Conservation (phyloP, 2,113 vertebrate species). For the Pelecanoides urinatrix region DNA sequence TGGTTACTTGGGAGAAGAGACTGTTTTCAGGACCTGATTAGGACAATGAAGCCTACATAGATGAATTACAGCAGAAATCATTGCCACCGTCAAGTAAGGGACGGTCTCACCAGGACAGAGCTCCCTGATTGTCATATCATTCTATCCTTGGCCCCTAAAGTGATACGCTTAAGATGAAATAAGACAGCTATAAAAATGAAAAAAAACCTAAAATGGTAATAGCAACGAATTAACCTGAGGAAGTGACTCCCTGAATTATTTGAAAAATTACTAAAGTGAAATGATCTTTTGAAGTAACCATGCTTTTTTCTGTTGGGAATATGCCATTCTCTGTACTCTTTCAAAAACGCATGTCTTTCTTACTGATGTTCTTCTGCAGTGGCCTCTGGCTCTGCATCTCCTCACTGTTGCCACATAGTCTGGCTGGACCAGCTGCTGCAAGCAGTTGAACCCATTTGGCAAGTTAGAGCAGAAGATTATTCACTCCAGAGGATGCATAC, state of each 20-base stretch:
- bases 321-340: not conserved
- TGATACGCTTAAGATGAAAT: not conserved
- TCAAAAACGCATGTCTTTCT: not conserved
- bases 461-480: not conserved
- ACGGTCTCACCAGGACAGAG: not conserved
- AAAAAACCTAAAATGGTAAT: not conserved
- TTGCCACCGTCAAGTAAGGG: not conserved
- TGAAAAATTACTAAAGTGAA: not conserved
- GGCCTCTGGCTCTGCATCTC: not conserved
- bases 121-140: not conserved
- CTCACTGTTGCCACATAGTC: accelerated
- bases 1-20: too few relatives aligned
- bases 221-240: not conserved
- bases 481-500: not conserved
- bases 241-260: not conserved
- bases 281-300: not conserved
- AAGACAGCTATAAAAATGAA: not conserved
- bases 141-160: not conserved
- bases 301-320: not conserved
- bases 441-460: not conserved
- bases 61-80: not conserved
- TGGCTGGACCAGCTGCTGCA: not conserved
- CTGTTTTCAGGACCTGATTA: not conserved
- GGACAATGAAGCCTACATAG: not conserved
- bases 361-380: not conserved